Evolutionary conservation across 2,113 vertebrate genomes (phyloP).

Genomic region (Lathamus discolor): DNA sequence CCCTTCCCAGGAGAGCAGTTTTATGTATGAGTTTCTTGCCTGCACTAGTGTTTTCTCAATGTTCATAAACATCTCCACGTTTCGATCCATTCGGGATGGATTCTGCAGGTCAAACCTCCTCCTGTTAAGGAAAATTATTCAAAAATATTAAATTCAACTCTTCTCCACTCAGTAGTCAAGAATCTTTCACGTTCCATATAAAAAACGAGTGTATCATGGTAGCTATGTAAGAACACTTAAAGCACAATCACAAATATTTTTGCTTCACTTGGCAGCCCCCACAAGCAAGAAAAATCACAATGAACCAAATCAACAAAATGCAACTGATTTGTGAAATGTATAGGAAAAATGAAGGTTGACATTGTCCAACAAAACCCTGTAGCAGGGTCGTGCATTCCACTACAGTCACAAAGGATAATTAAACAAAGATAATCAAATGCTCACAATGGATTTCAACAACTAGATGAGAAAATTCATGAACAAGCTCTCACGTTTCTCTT

Average conservation of each 20-base stretch:
- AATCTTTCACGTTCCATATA: neutral
- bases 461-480: neutral
- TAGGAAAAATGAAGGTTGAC: neutral
- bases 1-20: neutral
- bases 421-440: neutral
- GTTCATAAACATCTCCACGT: conserved; percentile 98
- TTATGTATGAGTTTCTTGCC: conserved; percentile 69
- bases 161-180: neutral
- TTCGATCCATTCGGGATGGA: conserved; percentile 96
- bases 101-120: conserved; percentile 96
- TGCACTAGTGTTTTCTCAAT: conserved; percentile 97
- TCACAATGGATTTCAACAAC: neutral
- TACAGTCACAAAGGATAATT: neutral
- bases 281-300: neutral
- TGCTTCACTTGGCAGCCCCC: neutral
- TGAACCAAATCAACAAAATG: neutral
- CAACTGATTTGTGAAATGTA: neutral
- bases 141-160: neutral
- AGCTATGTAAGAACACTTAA: neutral
- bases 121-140: conserved; percentile 67
- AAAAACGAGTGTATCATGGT: neutral
- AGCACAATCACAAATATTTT: neutral
- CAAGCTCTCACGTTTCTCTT: neutral
- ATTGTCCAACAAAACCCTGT: neutral
- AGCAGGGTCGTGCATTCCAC: neutral